Percentiles rank a stretch among this genome's conserved stretches.
Conservation (phyloP, 1,140 invertebrate genomes). For the Euglossa dilemma region DNA sequence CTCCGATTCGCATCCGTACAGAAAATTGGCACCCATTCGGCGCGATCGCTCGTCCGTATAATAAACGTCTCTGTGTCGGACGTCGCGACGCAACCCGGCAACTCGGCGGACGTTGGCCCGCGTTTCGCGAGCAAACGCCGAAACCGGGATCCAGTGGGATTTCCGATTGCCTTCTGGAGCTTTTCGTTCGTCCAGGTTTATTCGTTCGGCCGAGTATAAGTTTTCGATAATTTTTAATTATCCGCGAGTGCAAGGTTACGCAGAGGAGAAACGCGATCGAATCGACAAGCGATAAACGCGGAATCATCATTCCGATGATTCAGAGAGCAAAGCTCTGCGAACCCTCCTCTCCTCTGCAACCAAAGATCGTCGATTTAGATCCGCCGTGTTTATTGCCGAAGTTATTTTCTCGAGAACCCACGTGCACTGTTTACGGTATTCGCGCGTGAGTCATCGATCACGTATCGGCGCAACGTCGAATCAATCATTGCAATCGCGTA, state of each 20-base stretch:
- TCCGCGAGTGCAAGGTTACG: no score
- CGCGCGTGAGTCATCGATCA: no score
- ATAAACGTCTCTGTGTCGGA: conserved; percentile 45
- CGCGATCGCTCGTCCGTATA: conserved; percentile 35
- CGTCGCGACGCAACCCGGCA: conserved; percentile 14
- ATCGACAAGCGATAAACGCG: no score
- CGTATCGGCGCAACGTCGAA: background rate
- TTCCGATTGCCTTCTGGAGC: no score
- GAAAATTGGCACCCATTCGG: conserved; percentile 56
- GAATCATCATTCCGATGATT: no score
- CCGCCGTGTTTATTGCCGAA: no score
- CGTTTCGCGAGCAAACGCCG: conserved; percentile 6
- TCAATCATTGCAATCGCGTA: background rate
- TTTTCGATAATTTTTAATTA: background rate
- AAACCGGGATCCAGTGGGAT: background rate
- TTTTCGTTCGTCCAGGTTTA: no score
- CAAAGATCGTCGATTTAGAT: no score
- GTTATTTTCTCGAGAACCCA: no score
- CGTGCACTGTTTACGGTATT: background rate
- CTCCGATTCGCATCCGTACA: conserved; percentile 50
- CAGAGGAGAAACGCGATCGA: no score
- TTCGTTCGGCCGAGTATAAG: background rate
- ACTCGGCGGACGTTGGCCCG: background rate
- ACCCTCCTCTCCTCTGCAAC: no score
- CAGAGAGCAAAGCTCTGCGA: no score